Conservation (phyloP, 2,113 vertebrate species). For the Astatotilapia flaviijosephi region DNA sequence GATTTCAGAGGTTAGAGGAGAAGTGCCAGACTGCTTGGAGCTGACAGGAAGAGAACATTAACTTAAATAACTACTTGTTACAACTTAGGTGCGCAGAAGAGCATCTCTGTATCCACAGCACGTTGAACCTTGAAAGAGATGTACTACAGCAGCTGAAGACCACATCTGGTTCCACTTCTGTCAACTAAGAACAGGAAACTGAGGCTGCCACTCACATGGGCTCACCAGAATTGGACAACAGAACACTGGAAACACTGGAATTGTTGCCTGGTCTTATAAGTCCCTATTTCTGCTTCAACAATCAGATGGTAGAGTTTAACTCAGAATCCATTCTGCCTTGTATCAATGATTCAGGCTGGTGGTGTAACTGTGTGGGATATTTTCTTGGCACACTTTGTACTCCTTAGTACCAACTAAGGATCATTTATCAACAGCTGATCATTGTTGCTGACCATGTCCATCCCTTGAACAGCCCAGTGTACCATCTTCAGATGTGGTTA, state of each 20-base stretch:
- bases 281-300: neutral
- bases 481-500: neutral
- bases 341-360: neutral
- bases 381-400: neutral
- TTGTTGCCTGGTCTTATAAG: neutral
- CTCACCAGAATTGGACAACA: neutral
- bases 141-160: neutral
- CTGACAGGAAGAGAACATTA: neutral
- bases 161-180: neutral
- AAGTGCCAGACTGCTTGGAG: neutral
- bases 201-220: neutral
- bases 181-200: neutral
- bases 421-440: neutral
- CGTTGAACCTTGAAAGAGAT: neutral
- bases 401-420: neutral
- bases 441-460: neutral
- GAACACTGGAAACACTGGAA: neutral
- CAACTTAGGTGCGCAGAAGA: neutral
- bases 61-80: neutral
- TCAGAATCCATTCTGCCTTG: neutral
- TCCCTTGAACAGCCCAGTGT: neutral
- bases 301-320: neutral
- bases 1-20: neutral
- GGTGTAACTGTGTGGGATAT: neutral
- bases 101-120: neutral